Evolutionary conservation across 2,113 vertebrate species (phyloP).

Genomic region (Pseudopipra pipra): DNA sequence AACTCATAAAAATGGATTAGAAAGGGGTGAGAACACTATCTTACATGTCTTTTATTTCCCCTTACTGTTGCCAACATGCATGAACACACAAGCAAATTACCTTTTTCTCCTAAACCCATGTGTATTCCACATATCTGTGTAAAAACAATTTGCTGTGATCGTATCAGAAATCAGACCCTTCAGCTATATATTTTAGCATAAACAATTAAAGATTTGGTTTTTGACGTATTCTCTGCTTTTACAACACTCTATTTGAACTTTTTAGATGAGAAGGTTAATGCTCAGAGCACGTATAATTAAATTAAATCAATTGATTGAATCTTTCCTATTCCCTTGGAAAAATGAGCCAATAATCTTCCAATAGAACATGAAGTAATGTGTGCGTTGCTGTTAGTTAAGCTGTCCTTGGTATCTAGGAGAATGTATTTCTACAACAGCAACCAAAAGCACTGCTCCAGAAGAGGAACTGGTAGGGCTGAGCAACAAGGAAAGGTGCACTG

Average conservation of each 20-base stretch:
- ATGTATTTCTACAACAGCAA: neutral
- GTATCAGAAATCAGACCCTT: neutral
- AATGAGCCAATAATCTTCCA: neutral
- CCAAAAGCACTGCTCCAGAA: neutral
- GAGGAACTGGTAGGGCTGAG: neutral
- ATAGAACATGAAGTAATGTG: neutral
- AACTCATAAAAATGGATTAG: neutral
- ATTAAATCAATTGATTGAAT: neutral
- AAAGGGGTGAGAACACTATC: neutral
- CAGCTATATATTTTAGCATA: neutral
- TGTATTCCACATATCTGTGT: neutral
- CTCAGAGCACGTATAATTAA: neutral
- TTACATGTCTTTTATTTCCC: neutral
- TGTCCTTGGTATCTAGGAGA: neutral
- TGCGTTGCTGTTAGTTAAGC: neutral
- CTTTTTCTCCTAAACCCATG: neutral
- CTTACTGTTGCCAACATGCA: neutral
- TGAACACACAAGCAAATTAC: neutral
- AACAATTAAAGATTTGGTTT: neutral
- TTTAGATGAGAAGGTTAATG: neutral
- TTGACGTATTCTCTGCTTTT: neutral
- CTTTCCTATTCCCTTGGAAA: neutral
- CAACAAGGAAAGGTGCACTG: neutral
- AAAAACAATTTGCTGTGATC: neutral
- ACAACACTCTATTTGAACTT: neutral